Percentiles rank a stretch among this genome's conserved stretches.
These are phyloP conservation scores for Isotomurus palustris DNA, from an alignment of 2,888 invertebrate genomes.

Conservation along the genomic window DNA sequence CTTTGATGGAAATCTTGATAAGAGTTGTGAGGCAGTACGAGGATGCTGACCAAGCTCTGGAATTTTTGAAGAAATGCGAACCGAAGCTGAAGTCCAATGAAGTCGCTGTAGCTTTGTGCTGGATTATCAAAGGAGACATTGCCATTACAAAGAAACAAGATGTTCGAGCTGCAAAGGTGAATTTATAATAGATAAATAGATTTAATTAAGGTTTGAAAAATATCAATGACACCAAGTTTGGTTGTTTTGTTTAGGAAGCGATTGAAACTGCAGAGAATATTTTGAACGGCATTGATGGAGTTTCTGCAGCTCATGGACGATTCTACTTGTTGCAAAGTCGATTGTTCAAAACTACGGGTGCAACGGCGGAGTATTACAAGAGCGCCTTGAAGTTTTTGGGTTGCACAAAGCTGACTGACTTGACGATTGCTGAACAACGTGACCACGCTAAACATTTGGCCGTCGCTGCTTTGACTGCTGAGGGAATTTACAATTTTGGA, in stretches of 20 bases:
- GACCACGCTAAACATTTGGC: constrained; percentile 86
- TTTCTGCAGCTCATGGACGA: constrained; percentile 87
- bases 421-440: constrained; percentile 62
- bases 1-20: constrained; percentile 81
- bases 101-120: constrained; percentile 82
- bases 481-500: constrained; percentile 94
- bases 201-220: too few species aligned
- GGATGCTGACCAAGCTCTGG: constrained; percentile 76
- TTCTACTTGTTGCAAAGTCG: constrained; percentile 91
- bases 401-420: constrained; percentile 65
- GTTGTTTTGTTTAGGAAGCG: constrained; percentile 57
- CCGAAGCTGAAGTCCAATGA: constrained; percentile 77
- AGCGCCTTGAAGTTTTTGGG: constrained; percentile 81
- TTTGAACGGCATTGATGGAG: constrained; percentile 83
- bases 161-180: constrained; percentile 64
- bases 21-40: constrained; percentile 69
- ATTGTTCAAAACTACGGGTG: constrained; percentile 80
- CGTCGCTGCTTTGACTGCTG: constrained; percentile 87
- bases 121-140: constrained; percentile 79
- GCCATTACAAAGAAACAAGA: constrained; percentile 72
- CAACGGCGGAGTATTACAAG: constrained; percentile 92
- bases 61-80: constrained; percentile 83
- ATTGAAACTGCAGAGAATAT: constrained; percentile 81
- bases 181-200: too few species aligned
- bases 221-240: background rate